Percentiles rank a stretch among this genome's conserved stretches.
phyloP scores from a whole-genome alignment of 2,797 vertebrate genomes.

The Coregonus suidteri region DNA sequence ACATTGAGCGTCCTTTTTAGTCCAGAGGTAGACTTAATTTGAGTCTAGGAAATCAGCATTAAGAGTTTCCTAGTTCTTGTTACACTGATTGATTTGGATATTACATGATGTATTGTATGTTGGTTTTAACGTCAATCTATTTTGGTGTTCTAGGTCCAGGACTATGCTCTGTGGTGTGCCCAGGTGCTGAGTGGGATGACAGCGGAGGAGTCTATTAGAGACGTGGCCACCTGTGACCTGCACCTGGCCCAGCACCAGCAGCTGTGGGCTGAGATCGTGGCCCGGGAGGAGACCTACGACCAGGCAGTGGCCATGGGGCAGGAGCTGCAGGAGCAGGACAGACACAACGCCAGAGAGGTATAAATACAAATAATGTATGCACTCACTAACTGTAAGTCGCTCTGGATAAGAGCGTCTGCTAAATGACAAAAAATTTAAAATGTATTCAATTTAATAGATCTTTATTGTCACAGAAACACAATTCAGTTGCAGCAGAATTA shows the following conservation, averaged over 20 bases:
- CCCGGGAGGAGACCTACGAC: slow-evolving; percentile 73
- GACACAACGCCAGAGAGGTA: slow-evolving; percentile 73
- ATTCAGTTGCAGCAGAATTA: not conserved
- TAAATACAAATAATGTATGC: too few species aligned
- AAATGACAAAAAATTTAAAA: too few species aligned
- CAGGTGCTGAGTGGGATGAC: slow-evolving; percentile 77
- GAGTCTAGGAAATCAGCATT: not conserved
- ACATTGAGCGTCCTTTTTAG: not conserved
- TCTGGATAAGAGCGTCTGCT: too few species aligned
- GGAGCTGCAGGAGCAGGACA: slow-evolving; percentile 66
- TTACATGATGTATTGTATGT: not conserved
- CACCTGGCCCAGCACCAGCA: slow-evolving; percentile 80
- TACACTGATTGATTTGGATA: not conserved
- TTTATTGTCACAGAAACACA: not conserved
- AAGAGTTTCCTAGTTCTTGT: not conserved
- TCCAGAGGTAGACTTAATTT: not conserved
- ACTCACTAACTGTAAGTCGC: too few species aligned
- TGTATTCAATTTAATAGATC: not conserved
- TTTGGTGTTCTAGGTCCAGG: slow-evolving; percentile 71
- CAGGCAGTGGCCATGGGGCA: slow-evolving; percentile 73
- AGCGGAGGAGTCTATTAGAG: slow-evolving; percentile 78
- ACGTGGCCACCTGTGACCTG: slow-evolving; percentile 72
- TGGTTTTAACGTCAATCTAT: not conserved
- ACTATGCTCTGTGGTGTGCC: slow-evolving; percentile 82
- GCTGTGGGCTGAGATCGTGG: slow-evolving; percentile 82